These are phyloP conservation scores for Eucera pruinosa DNA, from an alignment of 2,888 invertebrate genomes.

Conservation along the genomic window DNA sequence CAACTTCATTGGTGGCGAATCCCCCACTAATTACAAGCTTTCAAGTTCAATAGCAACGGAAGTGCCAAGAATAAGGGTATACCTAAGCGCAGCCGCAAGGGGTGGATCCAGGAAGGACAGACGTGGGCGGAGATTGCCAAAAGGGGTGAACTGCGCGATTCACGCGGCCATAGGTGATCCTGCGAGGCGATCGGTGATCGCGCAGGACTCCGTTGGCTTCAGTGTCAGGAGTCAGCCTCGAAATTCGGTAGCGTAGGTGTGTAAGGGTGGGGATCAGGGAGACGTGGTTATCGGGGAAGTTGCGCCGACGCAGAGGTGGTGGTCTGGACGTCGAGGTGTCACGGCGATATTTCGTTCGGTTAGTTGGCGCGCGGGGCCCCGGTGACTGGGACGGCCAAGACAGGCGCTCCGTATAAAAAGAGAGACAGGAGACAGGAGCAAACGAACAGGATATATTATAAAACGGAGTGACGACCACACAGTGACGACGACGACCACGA, in stretches of 20 bases:
- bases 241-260: slow-evolving; percentile 29
- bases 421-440: slow-evolving; percentile 62
- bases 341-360: slow-evolving; percentile 79
- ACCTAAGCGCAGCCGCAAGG: neutral
- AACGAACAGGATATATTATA: slow-evolving; percentile 50
- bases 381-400: slow-evolving; percentile 82
- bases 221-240: slow-evolving; percentile 13
- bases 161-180: no score
- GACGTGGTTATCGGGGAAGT: slow-evolving; percentile 53
- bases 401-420: slow-evolving; percentile 65
- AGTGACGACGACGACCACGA: slow-evolving; percentile 66
- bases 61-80: slow-evolving; percentile 26
- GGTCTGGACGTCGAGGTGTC: slow-evolving; percentile 61
- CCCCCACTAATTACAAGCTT: slow-evolving; percentile 48
- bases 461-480: slow-evolving; percentile 67
- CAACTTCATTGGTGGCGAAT: slow-evolving; percentile 26
- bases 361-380: slow-evolving; percentile 84
- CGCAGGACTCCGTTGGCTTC: slow-evolving; percentile 16
- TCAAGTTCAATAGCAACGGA: slow-evolving; percentile 53
- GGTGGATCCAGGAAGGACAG: neutral
- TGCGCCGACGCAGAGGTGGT: slow-evolving; percentile 67
- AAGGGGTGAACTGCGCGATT: no score
- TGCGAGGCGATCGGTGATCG: neutral
- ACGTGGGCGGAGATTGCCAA: neutral
- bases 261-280: neutral